These are phyloP conservation scores for Epiblema foenella DNA, from an alignment of 2,888 invertebrate genomes.

Conservation along the genomic window DNA sequence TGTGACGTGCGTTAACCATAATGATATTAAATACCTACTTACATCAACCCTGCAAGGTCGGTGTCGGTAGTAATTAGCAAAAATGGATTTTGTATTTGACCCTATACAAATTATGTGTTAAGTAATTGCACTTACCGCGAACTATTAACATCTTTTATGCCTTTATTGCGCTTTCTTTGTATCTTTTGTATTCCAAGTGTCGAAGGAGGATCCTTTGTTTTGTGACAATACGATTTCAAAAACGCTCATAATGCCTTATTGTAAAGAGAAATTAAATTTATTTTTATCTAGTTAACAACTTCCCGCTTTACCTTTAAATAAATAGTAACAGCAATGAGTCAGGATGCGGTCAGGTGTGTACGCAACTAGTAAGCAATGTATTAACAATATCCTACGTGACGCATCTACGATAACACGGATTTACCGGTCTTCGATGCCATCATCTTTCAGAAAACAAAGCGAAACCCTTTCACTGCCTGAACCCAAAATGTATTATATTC, in stretches of 20 bases:
- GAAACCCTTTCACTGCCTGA: background rate
- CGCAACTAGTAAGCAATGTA: constrained; percentile 25
- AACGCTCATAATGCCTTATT: constrained; percentile 37
- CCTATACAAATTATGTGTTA: constrained; percentile 27
- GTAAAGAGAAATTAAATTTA: constrained; percentile 44
- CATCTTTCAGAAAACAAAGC: constrained; percentile 7
- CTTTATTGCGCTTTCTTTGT: constrained; percentile 33
- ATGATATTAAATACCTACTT: background rate
- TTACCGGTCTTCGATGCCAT: constrained; percentile 5
- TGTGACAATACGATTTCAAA: constrained; percentile 45
- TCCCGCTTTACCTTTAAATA: constrained; percentile 9
- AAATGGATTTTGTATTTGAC: background rate
- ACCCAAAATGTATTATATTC: background rate
- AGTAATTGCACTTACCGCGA: constrained; percentile 45
- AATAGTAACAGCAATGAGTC: constrained; percentile 29
- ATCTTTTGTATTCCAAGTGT: constrained; percentile 40
- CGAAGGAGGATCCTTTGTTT: constrained; percentile 45
- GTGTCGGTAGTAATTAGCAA: background rate
- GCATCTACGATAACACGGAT: constrained; percentile 38
- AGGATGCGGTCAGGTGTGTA: constrained; percentile 31
- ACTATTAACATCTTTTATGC: constrained; percentile 36
- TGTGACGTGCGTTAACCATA: background rate
- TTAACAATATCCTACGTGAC: constrained; percentile 38
- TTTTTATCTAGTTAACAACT: constrained; percentile 34
- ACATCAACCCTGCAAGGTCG: background rate